phyloP scores from a whole-genome alignment of 2,797 vertebrate genomes.

The Syngnathus acus region DNA sequence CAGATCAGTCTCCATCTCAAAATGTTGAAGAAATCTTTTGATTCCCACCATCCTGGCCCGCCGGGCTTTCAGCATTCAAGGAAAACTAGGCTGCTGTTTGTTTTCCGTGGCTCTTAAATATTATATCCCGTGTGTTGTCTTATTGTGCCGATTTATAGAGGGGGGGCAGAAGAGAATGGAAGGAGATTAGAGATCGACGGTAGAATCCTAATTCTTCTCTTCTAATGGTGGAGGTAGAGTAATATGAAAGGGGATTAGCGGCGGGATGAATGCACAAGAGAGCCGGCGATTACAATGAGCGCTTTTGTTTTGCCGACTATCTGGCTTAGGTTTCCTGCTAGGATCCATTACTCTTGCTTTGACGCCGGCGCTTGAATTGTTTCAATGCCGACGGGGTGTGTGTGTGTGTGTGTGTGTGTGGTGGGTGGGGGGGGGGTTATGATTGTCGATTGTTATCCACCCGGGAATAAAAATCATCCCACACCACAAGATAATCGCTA shows the following conservation, averaged over 20 bases:
- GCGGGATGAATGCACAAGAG: conserved; percentile 46
- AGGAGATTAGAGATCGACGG: conserved; percentile 53
- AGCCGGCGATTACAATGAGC: conserved; percentile 56
- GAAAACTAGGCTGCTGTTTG: not conserved
- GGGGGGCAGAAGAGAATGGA: conserved; percentile 16
- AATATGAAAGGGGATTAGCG: conserved; percentile 64
- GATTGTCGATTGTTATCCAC: conserved; percentile 6
- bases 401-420: too few relatives aligned
- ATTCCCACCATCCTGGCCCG: not conserved
- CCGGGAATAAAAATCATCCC: not conserved
- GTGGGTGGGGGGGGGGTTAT: conserved; percentile 38
- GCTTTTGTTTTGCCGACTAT: conserved; percentile 61
- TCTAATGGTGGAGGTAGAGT: conserved; percentile 54
- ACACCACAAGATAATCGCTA: not conserved
- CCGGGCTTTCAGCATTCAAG: not conserved
- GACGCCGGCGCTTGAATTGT: conserved; percentile 58
- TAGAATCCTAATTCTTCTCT: conserved; percentile 48
- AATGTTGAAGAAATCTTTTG: not conserved
- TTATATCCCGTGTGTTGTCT: not conserved
- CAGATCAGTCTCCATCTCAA: not conserved
- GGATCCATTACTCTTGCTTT: conserved; percentile 68
- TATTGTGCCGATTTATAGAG: conserved; percentile 39
- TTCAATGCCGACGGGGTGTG: conserved; percentile 41
- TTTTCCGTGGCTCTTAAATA: conserved; percentile 2
- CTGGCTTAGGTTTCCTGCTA: conserved; percentile 53